Evolutionary conservation across 2,888 invertebrate species (phyloP), one percentile per base, ranked within the genome.

Genomic region (Tipula helvola): DNA sequence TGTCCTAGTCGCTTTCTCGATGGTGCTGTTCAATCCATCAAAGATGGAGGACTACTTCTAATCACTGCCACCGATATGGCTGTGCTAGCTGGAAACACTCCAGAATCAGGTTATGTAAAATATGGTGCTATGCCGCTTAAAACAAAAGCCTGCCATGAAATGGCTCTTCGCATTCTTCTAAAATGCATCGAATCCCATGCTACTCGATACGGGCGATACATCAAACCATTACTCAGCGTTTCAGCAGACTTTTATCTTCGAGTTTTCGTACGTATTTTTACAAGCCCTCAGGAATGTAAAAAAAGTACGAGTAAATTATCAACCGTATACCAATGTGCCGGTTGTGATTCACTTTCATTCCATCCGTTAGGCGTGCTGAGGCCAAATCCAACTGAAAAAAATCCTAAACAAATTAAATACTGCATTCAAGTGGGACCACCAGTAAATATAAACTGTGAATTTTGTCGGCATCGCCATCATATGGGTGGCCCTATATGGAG

Each of bases 31-130:
- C 96, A 97, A 90, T 94, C 95, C 87, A 92, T 97, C 0, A 93
- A 93, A 86, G 95, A 96, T 88, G 96, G 96, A 13, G 99, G 99
- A 0, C 90, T 99, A 39, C 91, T 99, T 42, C 93, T 99, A 89
- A 95, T 99, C 0, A 99, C 99, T 0, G 99, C 98, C 39, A 99
- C 99, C 0, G 99, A 99, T 91, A 97, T 98, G 97, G 97, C 96
- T 0, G 96, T 99, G 0, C 91, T 99, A 85, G 98, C 98, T 87
- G 99, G 99, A 0, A 99, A 98, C 92, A 94, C 96, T 0, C 96
- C 98, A 0, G 99, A 99, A 92, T 97, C 98, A 0, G 99, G 99
- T 94, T 95, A 95, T 89, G 94, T 95, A 8, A 99, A 98, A 92
- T 99, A 99, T 90, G 99, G 99, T 0, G 95, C 98, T 0, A 92